Base-by-base conservation (phyloP, 2,797 vertebrate genomes). In the Heliangelus exortis region DNA sequence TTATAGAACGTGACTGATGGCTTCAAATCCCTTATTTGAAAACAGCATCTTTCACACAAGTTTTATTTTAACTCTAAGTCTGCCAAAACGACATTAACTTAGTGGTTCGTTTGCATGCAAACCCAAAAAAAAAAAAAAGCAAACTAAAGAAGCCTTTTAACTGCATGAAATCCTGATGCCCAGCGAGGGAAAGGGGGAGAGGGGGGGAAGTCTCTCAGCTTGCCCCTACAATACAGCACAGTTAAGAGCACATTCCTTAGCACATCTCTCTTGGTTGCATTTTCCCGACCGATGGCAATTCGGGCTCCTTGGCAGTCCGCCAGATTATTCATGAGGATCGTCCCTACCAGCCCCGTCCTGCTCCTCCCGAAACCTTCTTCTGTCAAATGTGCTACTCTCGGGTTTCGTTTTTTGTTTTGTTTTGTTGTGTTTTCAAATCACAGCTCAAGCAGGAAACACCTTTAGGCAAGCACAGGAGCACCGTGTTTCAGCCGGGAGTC, bases 111-210 rank as follows among this genome's bases (percentile, higher is more conserved):
- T 31, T 31, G 18, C 65, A 78, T 78, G 62, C 43, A 88, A 75
- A 55, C 6, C 10, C 12, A 22, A 21, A 48, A 48, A 48, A 48
- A 22, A 48, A 47, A 22, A 34, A 34, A 34, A 34, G 34, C 34
- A 34, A 34, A 28, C 19, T 20, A 43, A 7, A 10, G 73, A 76
- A 43, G 16, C 19, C 10, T 77, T 92, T 31, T 65, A 84, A 23
- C 21, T 41, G 45, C 69, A 88, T 19, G 33, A 87, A 89, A 77
- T 8, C 29, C 51, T 57, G 18, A 65, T 19, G 36, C 15, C 50
- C 17, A 51, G 48, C 0, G 0, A 66, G 11, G 20, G 11, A 7
- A 22, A n/a, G 47, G 28, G 28, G 28, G 48, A 7, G 7, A 13
- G 5, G 19, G 8, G 16, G 21, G 8, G 16, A 5, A 22, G 18